These are phyloP conservation scores for Benthosema pterotum DNA, from an alignment of 2,797 vertebrate genomes.

Conservation along the genomic window DNA sequence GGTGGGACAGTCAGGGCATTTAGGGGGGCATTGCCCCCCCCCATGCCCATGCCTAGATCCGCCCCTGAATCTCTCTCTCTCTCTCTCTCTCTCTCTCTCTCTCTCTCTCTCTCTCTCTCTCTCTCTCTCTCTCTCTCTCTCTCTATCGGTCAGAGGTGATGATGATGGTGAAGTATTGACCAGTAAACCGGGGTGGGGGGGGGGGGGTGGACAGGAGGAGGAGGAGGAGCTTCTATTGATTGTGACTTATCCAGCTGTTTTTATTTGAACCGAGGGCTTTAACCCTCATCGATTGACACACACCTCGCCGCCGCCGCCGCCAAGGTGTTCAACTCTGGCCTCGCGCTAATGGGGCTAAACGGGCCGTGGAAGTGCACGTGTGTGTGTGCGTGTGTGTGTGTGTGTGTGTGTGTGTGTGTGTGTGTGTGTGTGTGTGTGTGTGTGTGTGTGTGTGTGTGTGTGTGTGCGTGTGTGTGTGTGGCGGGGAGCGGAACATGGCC, in stretches of 20 bases:
- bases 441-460: slow-evolving; percentile 23
- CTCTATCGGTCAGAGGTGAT: slow-evolving; percentile 34
- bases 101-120: slow-evolving; percentile 25
- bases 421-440: slow-evolving; percentile 17
- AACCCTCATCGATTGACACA: slow-evolving; percentile 81
- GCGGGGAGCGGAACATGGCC: too few species aligned
- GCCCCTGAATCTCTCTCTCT: background rate
- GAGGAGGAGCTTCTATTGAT: slow-evolving; percentile 73
- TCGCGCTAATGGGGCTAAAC: slow-evolving; percentile 78
- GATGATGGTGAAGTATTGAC: slow-evolving; percentile 81
- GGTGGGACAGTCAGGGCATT: too few species aligned
- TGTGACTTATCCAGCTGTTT: slow-evolving; percentile 85
- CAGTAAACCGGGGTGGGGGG: slow-evolving; percentile 76
- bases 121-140: background rate
- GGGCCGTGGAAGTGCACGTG: slow-evolving; percentile 10
- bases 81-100: slow-evolving; percentile 1
- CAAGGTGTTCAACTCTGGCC: slow-evolving; percentile 77
- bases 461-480: slow-evolving; percentile 18
- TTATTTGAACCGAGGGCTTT: slow-evolving; percentile 84
- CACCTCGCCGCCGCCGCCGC: slow-evolving; percentile 69
- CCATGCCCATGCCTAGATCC: too few species aligned
- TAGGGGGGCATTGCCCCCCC: too few species aligned
- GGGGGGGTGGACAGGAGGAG: slow-evolving; percentile 58
- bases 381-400: slow-evolving; percentile 1
- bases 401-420: too few species aligned